Conservation (phyloP, 2,888 invertebrate species). For the Dioctria rufipes region DNA sequence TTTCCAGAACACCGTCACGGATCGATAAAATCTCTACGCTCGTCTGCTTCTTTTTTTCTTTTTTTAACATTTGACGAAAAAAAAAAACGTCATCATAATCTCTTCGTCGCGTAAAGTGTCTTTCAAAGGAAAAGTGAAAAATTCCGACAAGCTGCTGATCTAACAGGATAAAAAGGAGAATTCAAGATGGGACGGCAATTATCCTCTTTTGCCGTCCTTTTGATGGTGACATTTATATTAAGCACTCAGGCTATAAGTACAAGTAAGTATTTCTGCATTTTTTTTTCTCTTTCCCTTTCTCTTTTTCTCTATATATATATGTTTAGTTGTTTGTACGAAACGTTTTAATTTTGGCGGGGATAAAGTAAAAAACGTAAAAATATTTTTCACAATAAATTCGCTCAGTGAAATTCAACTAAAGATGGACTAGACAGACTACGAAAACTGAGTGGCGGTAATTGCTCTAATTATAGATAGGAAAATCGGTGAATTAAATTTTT, state of each 20-base stretch:
- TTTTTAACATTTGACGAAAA: neutral
- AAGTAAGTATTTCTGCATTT: conserved; percentile 65
- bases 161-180: conserved; percentile 30
- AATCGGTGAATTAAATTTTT: no score
- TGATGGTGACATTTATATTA: conserved; percentile 63
- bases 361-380: no score
- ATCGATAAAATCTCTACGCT: conserved; percentile 33
- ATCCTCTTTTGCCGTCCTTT: conserved; percentile 69
- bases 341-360: no score
- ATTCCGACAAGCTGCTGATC: conserved; percentile 33
- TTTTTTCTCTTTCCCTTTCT: neutral
- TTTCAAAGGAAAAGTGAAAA: conserved; percentile 23
- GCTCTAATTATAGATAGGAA: no score
- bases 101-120: conserved; percentile 31
- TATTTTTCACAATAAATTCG: no score
- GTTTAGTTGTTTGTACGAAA: no score
- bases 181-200: conserved; percentile 69
- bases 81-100: conserved; percentile 22
- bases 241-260: conserved; percentile 65
- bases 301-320: no score
- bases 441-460: no score
- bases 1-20: conserved; percentile 22
- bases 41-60: neutral
- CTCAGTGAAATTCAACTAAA: no score
- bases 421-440: no score